Base-by-base conservation (phyloP, 64 coral and sea anemone species). In the Montipora sp. region DNA sequence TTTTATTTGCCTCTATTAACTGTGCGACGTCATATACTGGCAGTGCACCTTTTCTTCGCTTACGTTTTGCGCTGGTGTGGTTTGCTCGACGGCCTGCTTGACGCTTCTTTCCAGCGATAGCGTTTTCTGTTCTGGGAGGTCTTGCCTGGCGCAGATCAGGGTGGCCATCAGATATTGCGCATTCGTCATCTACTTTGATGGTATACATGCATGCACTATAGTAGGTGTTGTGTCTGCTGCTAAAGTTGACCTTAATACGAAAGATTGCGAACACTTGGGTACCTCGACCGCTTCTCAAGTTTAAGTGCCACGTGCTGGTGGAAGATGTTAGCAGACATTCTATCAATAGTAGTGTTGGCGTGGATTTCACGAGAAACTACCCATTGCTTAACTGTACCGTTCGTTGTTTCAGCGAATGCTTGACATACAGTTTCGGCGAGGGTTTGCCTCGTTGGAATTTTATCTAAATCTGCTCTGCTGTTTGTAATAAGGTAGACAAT, bases 171-270 rank as follows among this genome's bases (percentile, higher is more conserved):
- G 48, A 59, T 46, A 78, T 75, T 59, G 57, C 7, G 16, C 22
- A 47, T 15, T 53, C 45, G 18, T 0, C 20, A 48, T 90, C 88
- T 61, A 61, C 47, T 80, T 90, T 90, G 8, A 77, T 90, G 0
- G 68, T 66, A 20, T 90, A 90, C 47, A 65, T 79, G 75, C 71
- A 90, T 1, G 88, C 88, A 10, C 27, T 27, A 27, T 27, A 27
- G 27, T 27, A 27, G 27, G 27, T 27, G 27, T 24, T 80, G 27
- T 0, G 27, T 27, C 27, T 27, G 27, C 27, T 27, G 27, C 27
- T 80, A 48, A 79, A 90, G 59, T 90, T 51, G 27, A 27, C 27
- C 27, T 27, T 27, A 27, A 27, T 27, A 27, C 27, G 27, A 27
- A 27, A 27, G 27, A 27, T 27, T 27, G 27, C 27, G 27, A 27